Evolutionary conservation across 2,888 invertebrate genomes (phyloP).

Genomic region (Schrankia costaestrigalis): DNA sequence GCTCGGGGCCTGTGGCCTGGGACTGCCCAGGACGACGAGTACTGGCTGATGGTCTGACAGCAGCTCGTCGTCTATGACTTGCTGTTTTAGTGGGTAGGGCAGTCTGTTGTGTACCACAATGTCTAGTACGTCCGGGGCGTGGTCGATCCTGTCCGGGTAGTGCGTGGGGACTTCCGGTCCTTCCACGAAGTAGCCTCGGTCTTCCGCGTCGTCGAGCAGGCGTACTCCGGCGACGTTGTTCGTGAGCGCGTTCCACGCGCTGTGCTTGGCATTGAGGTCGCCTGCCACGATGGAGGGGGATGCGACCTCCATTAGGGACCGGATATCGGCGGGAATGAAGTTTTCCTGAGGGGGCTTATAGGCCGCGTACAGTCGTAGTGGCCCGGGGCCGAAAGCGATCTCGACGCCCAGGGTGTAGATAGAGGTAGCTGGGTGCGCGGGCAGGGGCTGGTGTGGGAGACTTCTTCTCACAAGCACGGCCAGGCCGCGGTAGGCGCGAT

Average conservation of each 20-base stretch:
- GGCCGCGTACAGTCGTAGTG: background rate
- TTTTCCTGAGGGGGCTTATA: background rate
- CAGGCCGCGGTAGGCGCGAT: conserved; percentile 1
- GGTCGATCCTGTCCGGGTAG: background rate
- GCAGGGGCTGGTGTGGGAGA: conserved; percentile 1
- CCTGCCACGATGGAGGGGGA: conserved; percentile 1
- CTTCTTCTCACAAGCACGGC: background rate
- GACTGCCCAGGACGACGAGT: background rate
- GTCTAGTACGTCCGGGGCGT: background rate
- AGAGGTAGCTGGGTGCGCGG: background rate
- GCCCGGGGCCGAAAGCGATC: background rate
- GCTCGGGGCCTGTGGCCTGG: background rate
- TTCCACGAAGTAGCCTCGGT: background rate
- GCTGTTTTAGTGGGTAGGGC: background rate
- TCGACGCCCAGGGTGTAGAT: conserved; percentile 2
- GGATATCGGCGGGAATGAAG: background rate
- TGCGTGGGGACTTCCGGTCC: conserved; percentile 4
- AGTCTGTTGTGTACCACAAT: background rate
- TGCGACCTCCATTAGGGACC: background rate
- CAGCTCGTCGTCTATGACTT: background rate
- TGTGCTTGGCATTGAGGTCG: conserved; percentile 1
- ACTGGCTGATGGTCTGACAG: conserved; percentile 3
- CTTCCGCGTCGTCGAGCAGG: background rate
- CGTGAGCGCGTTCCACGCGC: background rate
- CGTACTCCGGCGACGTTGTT: background rate